A percentile compares a stretch with the other conserved stretches of the same genome.
These are phyloP conservation scores for Pyrochroa serraticornis DNA, from an alignment of 2,888 invertebrate species.

Conservation along the genomic window DNA sequence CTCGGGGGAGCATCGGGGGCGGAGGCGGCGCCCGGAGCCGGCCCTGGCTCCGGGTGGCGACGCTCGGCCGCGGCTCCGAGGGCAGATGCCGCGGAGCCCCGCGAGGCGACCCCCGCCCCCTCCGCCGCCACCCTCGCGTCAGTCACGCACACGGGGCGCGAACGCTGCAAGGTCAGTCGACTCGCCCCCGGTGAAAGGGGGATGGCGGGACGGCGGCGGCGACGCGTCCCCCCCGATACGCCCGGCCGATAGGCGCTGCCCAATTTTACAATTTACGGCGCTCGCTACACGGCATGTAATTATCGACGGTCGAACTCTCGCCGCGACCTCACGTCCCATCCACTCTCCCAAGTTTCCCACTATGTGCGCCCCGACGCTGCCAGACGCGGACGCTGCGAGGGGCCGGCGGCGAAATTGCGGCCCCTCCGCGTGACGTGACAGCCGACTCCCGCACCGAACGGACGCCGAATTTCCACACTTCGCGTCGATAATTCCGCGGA, in stretches of 20 bases:
- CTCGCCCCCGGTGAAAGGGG: neutral
- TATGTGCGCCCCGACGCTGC: constrained; percentile 7
- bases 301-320: constrained; percentile 38
- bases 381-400: constrained; percentile 1
- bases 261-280: constrained; percentile 38
- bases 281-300: constrained; percentile 39
- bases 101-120: constrained; percentile 32
- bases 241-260: constrained; percentile 25
- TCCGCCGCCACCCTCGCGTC: constrained; percentile 32
- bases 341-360: constrained; percentile 3
- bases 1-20: too few species aligned
- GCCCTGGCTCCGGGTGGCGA: constrained; percentile 35
- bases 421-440: constrained; percentile 22
- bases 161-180: constrained; percentile 27
- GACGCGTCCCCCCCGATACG: constrained; percentile 1
- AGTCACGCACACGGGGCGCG: constrained; percentile 42
- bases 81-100: constrained; percentile 33
- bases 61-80: constrained; percentile 37
- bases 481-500: too few species aligned
- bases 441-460: constrained; percentile 22
- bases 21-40: constrained; percentile 17
- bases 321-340: constrained; percentile 35
- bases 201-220: neutral
- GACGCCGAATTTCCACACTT: constrained; percentile 4
- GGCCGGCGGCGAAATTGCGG: constrained; percentile 18